Evolutionary conservation across 2,888 invertebrate species (phyloP).

Genomic region (Drosophila flavopinicola): DNA sequence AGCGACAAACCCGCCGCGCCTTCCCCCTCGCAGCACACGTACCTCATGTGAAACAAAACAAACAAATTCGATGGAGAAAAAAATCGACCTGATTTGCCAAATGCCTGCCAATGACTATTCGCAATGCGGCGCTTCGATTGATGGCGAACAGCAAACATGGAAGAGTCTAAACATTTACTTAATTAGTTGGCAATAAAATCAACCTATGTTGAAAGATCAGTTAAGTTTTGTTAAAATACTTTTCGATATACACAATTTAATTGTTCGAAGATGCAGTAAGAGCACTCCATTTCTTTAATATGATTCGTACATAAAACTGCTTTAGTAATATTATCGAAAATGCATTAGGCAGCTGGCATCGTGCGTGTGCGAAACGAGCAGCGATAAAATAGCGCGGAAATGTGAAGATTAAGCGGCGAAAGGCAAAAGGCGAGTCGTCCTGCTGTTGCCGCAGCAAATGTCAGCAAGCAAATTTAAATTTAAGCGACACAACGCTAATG

Average conservation of each 20-base stretch:
- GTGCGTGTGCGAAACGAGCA: slow-evolving; percentile 24
- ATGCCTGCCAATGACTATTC: slow-evolving; percentile 35
- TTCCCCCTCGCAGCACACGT: slow-evolving; percentile 1
- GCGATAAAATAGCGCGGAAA: slow-evolving; percentile 51
- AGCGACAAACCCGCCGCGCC: slow-evolving; percentile 30
- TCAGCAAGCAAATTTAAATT: slow-evolving; percentile 72
- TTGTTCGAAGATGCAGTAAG: no score
- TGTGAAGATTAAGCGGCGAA: slow-evolving; percentile 43
- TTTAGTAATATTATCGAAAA: slow-evolving; percentile 64
- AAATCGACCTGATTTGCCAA: not conserved
- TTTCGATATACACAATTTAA: no score
- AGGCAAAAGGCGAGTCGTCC: slow-evolving; percentile 33
- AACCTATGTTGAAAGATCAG: not conserved
- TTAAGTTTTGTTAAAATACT: no score
- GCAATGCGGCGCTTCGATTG: slow-evolving; percentile 20
- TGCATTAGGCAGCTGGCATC: slow-evolving; percentile 49
- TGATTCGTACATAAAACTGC: slow-evolving; percentile 9
- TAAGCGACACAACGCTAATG: slow-evolving; percentile 66
- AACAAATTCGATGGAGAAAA: slow-evolving; percentile 8
- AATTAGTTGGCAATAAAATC: no score
- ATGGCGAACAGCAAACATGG: slow-evolving; percentile 21
- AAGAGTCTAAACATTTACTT: slow-evolving; percentile 33
- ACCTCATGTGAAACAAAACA: slow-evolving; percentile 3
- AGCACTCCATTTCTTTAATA: no score
- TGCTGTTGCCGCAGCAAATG: slow-evolving; percentile 54